Conservation (phyloP, 2,797 vertebrate genomes). For the Monodelphis domestica region DNA sequence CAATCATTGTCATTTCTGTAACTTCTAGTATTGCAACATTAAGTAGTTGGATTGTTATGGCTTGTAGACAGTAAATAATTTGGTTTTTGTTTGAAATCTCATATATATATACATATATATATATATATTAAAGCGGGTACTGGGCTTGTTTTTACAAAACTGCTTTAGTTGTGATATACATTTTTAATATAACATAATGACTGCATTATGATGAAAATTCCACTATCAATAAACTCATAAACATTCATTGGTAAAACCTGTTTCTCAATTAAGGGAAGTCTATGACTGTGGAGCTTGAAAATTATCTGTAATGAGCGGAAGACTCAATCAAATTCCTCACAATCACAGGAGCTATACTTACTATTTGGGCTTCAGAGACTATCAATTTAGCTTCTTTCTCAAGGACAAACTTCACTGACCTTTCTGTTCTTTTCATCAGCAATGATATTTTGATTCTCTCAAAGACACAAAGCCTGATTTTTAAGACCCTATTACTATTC, state of each 20-base stretch:
- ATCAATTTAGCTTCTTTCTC: conserved; percentile 45
- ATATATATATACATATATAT: conserved; percentile 82
- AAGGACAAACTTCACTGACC: conserved; percentile 61
- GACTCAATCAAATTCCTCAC: conserved; percentile 16
- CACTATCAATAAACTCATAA: conserved; percentile 73
- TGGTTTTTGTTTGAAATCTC: conserved; percentile 71
- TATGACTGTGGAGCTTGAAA: conserved; percentile 48
- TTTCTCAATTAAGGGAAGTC: conserved; percentile 72
- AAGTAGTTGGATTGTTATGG: conserved; percentile 60
- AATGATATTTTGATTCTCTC: neutral
- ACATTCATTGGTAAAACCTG: conserved; percentile 78
- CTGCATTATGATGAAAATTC: conserved; percentile 71
- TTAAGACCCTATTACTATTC: conserved; percentile 51
- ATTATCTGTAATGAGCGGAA: conserved; percentile 57
- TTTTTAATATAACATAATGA: conserved; percentile 83
- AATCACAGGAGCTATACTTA: conserved; percentile 13
- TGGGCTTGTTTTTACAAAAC: conserved; percentile 79
- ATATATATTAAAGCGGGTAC: too few species aligned
- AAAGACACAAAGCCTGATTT: conserved; percentile 42
- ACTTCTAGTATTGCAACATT: conserved; percentile 71
- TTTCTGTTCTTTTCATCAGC: conserved; percentile 63
- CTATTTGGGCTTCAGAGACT: conserved; percentile 11
- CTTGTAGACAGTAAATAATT: conserved; percentile 83
- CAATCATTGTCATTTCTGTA: conserved; percentile 69
- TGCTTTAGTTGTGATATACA: conserved; percentile 82